These are phyloP conservation scores for Pogonocichla stellata DNA, from an alignment of 2,113 vertebrate genomes.

Conservation along the genomic window DNA sequence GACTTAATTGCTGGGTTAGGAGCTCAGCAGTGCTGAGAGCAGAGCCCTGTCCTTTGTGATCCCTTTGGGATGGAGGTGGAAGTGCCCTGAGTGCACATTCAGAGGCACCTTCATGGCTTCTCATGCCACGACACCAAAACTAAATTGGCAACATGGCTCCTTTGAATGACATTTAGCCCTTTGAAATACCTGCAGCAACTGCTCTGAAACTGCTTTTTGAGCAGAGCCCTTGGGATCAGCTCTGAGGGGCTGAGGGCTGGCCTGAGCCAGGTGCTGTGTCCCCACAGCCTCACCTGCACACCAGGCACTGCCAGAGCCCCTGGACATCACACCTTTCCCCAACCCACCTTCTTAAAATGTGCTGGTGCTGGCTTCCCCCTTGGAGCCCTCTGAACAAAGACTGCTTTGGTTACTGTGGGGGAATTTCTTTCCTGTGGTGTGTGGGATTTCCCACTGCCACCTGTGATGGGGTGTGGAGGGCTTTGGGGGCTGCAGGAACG, in stretches of 20 bases:
- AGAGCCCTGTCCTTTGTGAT: neutral
- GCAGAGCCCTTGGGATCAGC: neutral
- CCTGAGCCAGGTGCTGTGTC: neutral
- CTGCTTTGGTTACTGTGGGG: fast-evolving
- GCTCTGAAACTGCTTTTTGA: neutral
- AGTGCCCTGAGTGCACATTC: neutral
- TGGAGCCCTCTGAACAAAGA: neutral
- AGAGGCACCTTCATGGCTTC: neutral
- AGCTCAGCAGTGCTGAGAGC: neutral
- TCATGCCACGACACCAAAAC: fast-evolving
- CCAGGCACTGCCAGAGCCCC: neutral
- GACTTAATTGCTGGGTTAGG: neutral
- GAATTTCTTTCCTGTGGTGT: fast-evolving
- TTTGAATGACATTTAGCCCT: neutral
- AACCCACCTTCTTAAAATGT: fast-evolving
- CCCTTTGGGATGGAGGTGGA: fast-evolving
- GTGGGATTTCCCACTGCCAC: neutral
- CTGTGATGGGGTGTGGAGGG: neutral
- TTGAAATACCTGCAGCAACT: neutral
- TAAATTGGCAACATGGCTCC: neutral
- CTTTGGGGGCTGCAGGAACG: neutral
- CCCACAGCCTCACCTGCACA: neutral
- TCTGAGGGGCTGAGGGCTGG: neutral
- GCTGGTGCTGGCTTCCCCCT: neutral
- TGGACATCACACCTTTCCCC: neutral